Evolutionary conservation across 1,140 invertebrate species (phyloP), one percentile per base, ranked within the genome.

Genomic region (Hesperophylax magnus): DNA sequence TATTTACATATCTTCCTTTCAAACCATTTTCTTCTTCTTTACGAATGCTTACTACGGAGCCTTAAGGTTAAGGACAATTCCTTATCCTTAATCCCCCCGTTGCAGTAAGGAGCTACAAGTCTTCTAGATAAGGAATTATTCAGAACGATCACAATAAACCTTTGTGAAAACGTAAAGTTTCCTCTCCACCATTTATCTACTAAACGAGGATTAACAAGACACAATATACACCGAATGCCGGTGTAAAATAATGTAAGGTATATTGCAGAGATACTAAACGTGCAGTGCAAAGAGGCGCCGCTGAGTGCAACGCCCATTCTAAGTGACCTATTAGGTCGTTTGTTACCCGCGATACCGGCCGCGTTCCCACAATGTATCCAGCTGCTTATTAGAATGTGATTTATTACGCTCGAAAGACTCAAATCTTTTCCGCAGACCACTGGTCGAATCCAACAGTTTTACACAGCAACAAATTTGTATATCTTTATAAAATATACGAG

Each of bases 281-380:
- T 15, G 27, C 53, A 61, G 63, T 56, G 31, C 69, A 79, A 72
- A 79, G 78, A 79, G 78, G 67, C 78, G 67, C 78, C 78, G 78
- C 72, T 53, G 69, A 52, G 24, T 58, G 72, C 72, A 76, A 22
- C 72, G 72, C 72, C 72, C 56, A 76, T 76, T 76, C 72, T 76
- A 58, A 76, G 54, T 76, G 72, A 76, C 56, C 72, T 82, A 79
- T 82, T 54, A 69, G 81, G 47, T 82, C 81, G 77, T 79, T 82
- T 79, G 81, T 82, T 82, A 79, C 76, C 71, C 34, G 47, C 60
- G 52, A 27, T 81, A 61, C 76, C 67, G 31, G 52, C 63, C 39
- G 47, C 65, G 81, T 82, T 82, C 81, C 81, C 81, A 82, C 81
- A 82, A 77, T 82, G 60, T 82, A 79, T 74, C 81, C 77, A 69